Evolutionary conservation across 1,140 invertebrate species (phyloP), one percentile per base, ranked within the genome.

Genomic region (Drosophila neocordata): DNA sequence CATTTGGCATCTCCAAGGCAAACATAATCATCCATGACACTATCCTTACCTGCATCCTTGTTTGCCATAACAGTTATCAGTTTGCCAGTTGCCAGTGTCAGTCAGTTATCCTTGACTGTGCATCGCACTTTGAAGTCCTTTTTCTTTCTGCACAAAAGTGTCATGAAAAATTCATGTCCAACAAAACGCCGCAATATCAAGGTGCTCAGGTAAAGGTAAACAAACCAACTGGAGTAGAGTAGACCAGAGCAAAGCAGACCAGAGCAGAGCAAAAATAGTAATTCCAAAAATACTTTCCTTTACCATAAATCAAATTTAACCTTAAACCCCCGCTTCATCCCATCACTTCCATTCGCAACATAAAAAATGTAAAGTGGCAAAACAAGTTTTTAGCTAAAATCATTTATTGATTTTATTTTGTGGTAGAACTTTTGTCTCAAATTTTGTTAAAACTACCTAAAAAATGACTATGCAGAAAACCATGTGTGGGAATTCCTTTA

Each of bases 101-200:
- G 15, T 48, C 41, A 53, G 63, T 61, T 60, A 53, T 60, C 44
- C 11, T 64, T 69, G 56, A n/a, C 58, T 67, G 59, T 75, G 69
- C 71, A 66, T 67, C 59, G 4, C 27, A 6, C 73, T 68, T 73
- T 73, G 62, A 69, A 68, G 69, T 80, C 55, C 74, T 73, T 74
- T 12, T 52, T 5, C 7, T 27, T 18, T 41, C 55, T 69, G 69
- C 58, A 72, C 79, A 87, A 80, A 80, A 65, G 27, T 69, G 57
- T 62, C 76, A 88, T 88, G 64, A 88, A 88, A 88, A 88, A 88
- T 88, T 83, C 83, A 88, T 88, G 61, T 64, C 61, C 59, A 60
- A 62, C n/a, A 51, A 31, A 31, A 31, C 51, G 69, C 68, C 68
- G 65, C 77, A 75, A 34, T 74, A 69, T 34, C 52, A 64, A 73